A percentile compares a stretch with the other conserved stretches of the same genome.
Evolutionary conservation across 2,797 vertebrate genomes (phyloP).

Genomic region (Pteronotus mesoamericanus): DNA sequence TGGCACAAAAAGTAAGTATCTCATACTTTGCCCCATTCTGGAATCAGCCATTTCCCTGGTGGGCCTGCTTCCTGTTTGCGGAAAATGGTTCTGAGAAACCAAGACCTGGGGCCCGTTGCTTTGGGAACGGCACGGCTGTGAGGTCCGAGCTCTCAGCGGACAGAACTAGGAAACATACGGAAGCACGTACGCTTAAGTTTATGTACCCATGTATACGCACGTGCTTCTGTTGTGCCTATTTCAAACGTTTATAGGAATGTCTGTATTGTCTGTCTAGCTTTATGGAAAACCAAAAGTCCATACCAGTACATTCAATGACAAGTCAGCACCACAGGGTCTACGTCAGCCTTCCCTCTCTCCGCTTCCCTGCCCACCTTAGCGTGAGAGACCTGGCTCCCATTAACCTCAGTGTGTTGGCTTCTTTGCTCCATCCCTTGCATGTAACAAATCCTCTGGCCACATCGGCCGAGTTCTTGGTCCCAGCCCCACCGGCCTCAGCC

Average conservation of each 20-base stretch:
- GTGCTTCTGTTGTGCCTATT: background rate
- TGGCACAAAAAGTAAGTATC: background rate
- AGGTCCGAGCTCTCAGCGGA: background rate
- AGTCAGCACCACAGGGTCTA: background rate
- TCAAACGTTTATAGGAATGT: background rate
- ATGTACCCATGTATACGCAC: background rate
- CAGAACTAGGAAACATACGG: background rate
- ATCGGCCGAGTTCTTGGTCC: background rate
- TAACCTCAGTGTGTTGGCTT: background rate
- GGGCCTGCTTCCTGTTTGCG: background rate
- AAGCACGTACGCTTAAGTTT: background rate
- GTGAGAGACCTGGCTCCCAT: background rate
- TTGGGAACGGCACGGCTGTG: background rate
- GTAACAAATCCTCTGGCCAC: background rate
- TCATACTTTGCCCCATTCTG: background rate
- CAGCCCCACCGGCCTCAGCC: background rate
- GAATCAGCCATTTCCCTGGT: background rate
- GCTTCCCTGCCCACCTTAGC: background rate
- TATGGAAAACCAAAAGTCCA: background rate
- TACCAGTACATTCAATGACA: background rate
- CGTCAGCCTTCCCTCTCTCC: background rate
- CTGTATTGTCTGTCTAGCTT: background rate
- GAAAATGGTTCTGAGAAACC: background rate
- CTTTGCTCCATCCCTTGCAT: background rate
- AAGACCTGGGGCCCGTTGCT: background rate